These are phyloP conservation scores for Darevskia nairensis DNA, from an alignment of 2,797 vertebrate genomes.

Conservation along the genomic window DNA sequence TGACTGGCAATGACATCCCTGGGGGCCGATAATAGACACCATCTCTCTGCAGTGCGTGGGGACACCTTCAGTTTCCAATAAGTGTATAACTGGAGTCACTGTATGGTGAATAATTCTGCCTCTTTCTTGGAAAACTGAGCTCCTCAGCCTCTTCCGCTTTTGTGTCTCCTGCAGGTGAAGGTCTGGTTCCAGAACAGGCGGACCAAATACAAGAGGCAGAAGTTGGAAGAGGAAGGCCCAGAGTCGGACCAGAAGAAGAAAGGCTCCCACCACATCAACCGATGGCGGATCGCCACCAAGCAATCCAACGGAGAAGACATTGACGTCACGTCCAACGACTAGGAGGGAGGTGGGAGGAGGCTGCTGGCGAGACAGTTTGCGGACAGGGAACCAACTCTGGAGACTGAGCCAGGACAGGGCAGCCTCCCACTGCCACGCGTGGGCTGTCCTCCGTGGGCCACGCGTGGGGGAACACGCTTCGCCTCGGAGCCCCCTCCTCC, in stretches of 20 bases:
- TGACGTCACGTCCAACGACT: conserved; percentile 97
- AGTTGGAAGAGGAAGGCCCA: conserved; percentile 96
- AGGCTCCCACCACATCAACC: conserved; percentile 96
- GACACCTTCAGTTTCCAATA: too few species aligned
- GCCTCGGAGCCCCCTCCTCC: neutral
- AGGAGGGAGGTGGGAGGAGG: conserved; percentile 56
- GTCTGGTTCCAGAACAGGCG: conserved; percentile 99
- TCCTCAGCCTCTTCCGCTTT: neutral
- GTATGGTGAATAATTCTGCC: too few species aligned
- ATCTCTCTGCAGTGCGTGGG: too few species aligned
- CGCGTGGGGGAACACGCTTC: neutral
- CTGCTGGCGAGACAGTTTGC: conserved; percentile 55
- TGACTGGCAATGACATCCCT: too few species aligned
- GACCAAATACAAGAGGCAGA: conserved; percentile 98
- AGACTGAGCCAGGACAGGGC: neutral
- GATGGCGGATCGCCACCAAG: conserved; percentile 97
- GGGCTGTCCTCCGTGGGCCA: conserved; percentile 24
- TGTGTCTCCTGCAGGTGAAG: conserved; percentile 86
- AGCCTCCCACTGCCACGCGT: neutral
- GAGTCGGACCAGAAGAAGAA: conserved; percentile 98
- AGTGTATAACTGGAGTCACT: too few species aligned
- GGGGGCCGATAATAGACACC: too few species aligned
- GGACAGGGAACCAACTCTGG: conserved; percentile 51
- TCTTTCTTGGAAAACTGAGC: too few species aligned
- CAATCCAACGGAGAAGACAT: conserved; percentile 94